A percentile compares a stretch with the other conserved stretches of the same genome.
Conservation (phyloP, 2,888 invertebrate genomes). For the Lithophane ornitopus region DNA sequence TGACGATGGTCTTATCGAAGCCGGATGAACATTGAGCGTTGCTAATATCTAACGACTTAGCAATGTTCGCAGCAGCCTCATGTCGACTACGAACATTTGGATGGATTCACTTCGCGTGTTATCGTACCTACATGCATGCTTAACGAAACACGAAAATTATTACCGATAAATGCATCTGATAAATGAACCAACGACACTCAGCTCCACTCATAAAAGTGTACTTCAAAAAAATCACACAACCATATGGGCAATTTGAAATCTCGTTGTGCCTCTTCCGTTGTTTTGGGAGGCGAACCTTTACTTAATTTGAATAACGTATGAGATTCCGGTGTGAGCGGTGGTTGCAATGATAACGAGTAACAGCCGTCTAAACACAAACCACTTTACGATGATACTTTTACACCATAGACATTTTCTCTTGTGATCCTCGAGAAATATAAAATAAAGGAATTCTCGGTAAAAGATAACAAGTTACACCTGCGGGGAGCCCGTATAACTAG, state of each 20-base stretch:
- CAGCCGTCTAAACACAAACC: slow-evolving; percentile 68
- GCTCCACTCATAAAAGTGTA: slow-evolving; percentile 45
- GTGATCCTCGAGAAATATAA: slow-evolving; percentile 75
- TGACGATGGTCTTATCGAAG: slow-evolving; percentile 82
- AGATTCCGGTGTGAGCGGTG: slow-evolving; percentile 58
- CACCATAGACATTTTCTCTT: slow-evolving; percentile 75
- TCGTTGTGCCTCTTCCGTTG: slow-evolving; percentile 51
- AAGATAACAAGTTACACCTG: slow-evolving; percentile 88
- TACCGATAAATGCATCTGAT: slow-evolving; percentile 61
- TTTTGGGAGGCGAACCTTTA: slow-evolving; percentile 46
- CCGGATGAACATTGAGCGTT: slow-evolving; percentile 82
- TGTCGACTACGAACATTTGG: slow-evolving; percentile 60
- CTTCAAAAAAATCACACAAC: slow-evolving; percentile 53
- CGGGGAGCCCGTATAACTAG: slow-evolving; percentile 84
- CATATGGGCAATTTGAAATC: slow-evolving; percentile 58
- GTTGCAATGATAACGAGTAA: slow-evolving; percentile 64
- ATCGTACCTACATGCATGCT: slow-evolving; percentile 58
- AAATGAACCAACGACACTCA: slow-evolving; percentile 48
- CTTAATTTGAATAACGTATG: slow-evolving; percentile 65
- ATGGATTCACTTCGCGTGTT: slow-evolving; percentile 60
- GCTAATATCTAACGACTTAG: slow-evolving; percentile 75
- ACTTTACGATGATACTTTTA: slow-evolving; percentile 75
- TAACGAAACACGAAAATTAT: slow-evolving; percentile 60
- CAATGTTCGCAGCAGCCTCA: slow-evolving; percentile 50
- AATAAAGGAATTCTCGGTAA: slow-evolving; percentile 82